Evolutionary conservation across 2,888 invertebrate genomes (phyloP).

Genomic region (Conomelus anceps): DNA sequence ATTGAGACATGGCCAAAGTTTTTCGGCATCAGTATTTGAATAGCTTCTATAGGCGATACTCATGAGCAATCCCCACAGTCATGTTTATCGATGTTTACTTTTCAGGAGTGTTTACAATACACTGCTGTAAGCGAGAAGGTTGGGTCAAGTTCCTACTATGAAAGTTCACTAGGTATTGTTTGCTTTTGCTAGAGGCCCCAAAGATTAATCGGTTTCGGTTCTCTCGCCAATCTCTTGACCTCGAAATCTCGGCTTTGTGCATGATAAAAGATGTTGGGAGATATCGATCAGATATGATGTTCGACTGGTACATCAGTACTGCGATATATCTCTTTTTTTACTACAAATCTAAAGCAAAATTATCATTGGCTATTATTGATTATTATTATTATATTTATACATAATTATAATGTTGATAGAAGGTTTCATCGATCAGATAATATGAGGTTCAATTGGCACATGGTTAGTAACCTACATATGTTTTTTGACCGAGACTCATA

Average conservation of each 20-base stretch:
- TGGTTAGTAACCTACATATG: too few relatives aligned
- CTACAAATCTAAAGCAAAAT: too few relatives aligned
- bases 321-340: too few relatives aligned
- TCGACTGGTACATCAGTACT: neutral
- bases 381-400: too few relatives aligned
- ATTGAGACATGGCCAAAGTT: neutral
- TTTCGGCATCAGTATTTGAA: neutral
- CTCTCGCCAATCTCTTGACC: neutral
- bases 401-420: too few relatives aligned
- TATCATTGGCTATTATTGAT: too few relatives aligned
- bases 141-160: neutral
- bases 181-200: neutral
- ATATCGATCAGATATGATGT: neutral
- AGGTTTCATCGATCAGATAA: too few relatives aligned
- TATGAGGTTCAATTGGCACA: too few relatives aligned
- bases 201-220: neutral
- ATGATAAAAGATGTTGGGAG: neutral
- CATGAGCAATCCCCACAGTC: neutral
- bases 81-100: neutral
- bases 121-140: neutral
- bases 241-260: neutral
- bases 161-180: neutral
- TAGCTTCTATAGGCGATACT: neutral
- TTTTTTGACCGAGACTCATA: too few relatives aligned
- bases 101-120: neutral